Evolutionary conservation across 2,113 vertebrate genomes (phyloP).

Genomic region (Apteryx mantelli): DNA sequence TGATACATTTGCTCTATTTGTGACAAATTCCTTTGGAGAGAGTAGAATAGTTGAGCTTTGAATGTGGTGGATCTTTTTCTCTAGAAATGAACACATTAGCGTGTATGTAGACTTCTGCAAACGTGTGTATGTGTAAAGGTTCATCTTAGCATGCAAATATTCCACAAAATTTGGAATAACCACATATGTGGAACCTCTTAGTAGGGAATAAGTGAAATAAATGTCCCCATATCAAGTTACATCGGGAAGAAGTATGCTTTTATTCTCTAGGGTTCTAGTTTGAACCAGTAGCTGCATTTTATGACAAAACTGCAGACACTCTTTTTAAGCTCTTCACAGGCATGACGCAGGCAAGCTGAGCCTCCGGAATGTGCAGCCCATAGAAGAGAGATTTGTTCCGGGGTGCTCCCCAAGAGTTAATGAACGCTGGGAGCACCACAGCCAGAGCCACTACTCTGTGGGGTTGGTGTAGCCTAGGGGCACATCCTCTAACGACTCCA

Average conservation of each 20-base stretch:
- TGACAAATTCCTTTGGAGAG: too few species aligned
- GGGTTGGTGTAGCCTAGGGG: too few species aligned
- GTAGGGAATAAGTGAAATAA: neutral
- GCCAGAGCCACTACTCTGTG: too few species aligned
- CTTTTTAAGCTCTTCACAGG: neutral
- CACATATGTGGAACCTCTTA: neutral
- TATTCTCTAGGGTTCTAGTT: neutral
- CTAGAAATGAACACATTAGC: neutral
- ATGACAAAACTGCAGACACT: neutral
- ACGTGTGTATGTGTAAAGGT: neutral
- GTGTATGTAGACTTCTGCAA: too few species aligned
- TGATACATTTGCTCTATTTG: neutral
- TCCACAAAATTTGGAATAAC: neutral
- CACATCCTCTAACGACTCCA: too few species aligned
- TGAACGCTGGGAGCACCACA: too few species aligned
- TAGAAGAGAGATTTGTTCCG: too few species aligned
- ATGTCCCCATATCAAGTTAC: neutral
- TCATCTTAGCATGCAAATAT: neutral
- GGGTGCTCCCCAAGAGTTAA: too few species aligned
- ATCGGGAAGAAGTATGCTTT: neutral
- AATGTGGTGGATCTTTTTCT: neutral
- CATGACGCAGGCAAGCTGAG: too few species aligned
- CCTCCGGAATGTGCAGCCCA: too few species aligned
- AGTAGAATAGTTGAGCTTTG: neutral
- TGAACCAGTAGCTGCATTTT: neutral